Evolutionary conservation across 2,797 vertebrate species (phyloP), one percentile per base, ranked within the genome.

Genomic region (Melopsittacus undulatus): DNA sequence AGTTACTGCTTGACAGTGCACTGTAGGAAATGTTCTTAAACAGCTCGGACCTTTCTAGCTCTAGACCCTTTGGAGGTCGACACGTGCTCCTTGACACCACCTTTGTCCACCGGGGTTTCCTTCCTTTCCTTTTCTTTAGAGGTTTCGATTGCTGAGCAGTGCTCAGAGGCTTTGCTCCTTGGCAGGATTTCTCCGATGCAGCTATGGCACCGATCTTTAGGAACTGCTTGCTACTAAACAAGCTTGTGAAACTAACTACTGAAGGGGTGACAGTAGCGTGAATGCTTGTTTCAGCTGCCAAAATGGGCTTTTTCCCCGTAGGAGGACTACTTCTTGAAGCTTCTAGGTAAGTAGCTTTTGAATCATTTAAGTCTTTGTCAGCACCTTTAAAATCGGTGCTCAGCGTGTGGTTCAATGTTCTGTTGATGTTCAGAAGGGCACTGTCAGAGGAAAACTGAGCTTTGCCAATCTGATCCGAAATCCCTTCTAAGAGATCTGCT

Each of bases 51-150:
- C 97, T 96, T 75, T 97, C 97, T 26, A 98, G 75, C 9, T 98
- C 98, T 21, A 98, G 96, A 52, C 97, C 97, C 94, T 98, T 98
- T 1, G 98, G 95, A 85, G 98, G 97, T 3, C 95, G 96, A 70
- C 97, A 98, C 0, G 96, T 10, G 66, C 45, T 97, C 83, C 98
- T 98, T 23, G 98, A 98, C 90, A 98, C 98, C 90, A 98, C 98
- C 96, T 98, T 99, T 87, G 99, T 99, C 98, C 98, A 99, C 38
- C 99, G 98, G 67, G 98, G 98, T 79, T 98, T 98, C 94, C 98
- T 98, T 66, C 99, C 98, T 97, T 99, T 99, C 46, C 98, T 98
- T 91, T 99, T 99, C 97, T 99, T 99, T 23, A 99, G 97, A 9
- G 98, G 98, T 56, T 98, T 98, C 36, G 98, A 98, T 90, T 99